Evolutionary conservation across 2,113 vertebrate species (phyloP), one percentile per base, ranked within the genome.

Genomic region (Hippocampus abdominalis): DNA sequence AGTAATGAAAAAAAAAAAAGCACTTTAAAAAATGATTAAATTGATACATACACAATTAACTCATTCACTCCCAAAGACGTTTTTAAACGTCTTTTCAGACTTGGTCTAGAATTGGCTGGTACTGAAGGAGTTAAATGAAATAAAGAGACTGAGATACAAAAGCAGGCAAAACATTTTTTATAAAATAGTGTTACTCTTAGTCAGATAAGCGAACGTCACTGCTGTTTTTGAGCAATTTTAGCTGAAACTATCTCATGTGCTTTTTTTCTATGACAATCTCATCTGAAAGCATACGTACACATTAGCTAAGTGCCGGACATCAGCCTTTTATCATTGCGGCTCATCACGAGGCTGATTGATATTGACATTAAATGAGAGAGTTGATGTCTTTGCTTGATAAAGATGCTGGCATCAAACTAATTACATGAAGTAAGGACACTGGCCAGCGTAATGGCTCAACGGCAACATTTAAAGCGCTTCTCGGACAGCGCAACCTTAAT

Each of bases 1-100:
- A 60, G 25, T 18, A 60, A n/a, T n/a, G n/a, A 60, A 29, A 32
- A 72, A 60, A 56, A 18, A 63, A 53, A 64, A 44, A 64, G 56
- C 1, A 5, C 67, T 78, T 78, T 32, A n/a, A 63, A 82, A 18
- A 77, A 77, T 36, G 1, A 54, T 48, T 39, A 40, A 36, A 42
- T 62, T 61, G 69, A 73, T 66, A 27, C 29, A 49, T 64, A 36
- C 57, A 71, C 39, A 64, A 36, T 36, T 36, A n/a, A n/a, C n/a
- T n/a, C n/a, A n/a, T n/a, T n/a, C n/a, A n/a, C n/a, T n/a, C n/a
- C n/a, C n/a, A n/a, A n/a, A n/a, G n/a, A n/a, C n/a, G n/a, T n/a
- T n/a, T n/a, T n/a, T n/a, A n/a, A n/a, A n/a, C n/a, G n/a, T n/a
- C n/a, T n/a, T n/a, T n/a, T n/a, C n/a, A n/a, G n/a, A n/a, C n/a